Evolutionary conservation across 1,140 invertebrate species (phyloP).

Genomic region (Chrysoperla carnea): DNA sequence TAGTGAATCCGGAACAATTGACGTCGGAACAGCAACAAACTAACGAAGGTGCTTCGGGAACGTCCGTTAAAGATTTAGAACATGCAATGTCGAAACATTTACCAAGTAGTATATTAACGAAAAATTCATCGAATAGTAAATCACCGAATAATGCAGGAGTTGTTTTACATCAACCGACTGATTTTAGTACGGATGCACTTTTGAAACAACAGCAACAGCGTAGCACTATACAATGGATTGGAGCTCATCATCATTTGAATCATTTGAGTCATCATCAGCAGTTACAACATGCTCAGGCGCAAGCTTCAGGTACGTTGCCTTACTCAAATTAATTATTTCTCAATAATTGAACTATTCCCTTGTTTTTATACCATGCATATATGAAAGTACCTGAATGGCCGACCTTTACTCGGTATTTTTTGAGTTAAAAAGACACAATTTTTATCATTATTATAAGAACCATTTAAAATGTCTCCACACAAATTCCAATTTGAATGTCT

Average conservation of each 20-base stretch:
- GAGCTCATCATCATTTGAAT: constrained; percentile 49
- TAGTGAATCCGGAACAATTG: constrained; percentile 15
- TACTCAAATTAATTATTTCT: neutral
- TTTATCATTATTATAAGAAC: too few relatives aligned
- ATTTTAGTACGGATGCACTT: constrained; percentile 72
- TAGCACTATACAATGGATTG: constrained; percentile 89
- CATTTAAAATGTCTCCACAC: too few relatives aligned
- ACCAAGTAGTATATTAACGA: constrained; percentile 36
- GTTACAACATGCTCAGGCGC: constrained; percentile 21
- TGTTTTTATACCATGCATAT: too few relatives aligned
- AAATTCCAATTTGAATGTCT: too few relatives aligned
- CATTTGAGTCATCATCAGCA: constrained; percentile 41
- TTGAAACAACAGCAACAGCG: constrained; percentile 65
- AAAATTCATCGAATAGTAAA: constrained; percentile 29
- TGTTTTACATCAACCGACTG: constrained; percentile 48
- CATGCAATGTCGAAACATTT: constrained; percentile 93
- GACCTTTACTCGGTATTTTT: too few relatives aligned
- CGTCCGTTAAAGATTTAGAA: constrained; percentile 79
- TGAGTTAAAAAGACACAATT: too few relatives aligned
- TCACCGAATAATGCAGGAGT: constrained; percentile 19
- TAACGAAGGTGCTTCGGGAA: constrained; percentile 14
- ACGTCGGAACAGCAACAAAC: constrained; percentile 7
- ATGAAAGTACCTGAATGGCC: too few relatives aligned
- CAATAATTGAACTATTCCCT: too few relatives aligned
- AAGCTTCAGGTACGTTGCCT: neutral